Conservation (phyloP, 2,888 invertebrate genomes). For the Callyntrura guangdongensis region DNA sequence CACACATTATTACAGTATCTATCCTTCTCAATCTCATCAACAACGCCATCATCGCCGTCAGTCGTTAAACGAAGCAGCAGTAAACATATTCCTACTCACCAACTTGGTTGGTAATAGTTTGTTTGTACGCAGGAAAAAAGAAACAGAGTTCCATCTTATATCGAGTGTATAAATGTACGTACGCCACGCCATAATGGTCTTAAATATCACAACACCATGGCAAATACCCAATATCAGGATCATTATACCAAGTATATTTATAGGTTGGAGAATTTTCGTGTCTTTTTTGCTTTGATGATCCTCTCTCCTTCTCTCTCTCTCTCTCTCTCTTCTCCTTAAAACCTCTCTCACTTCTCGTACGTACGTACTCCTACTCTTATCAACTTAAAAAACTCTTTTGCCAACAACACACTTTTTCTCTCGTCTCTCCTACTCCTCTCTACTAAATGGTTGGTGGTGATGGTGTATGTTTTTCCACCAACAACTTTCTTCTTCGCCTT, state of each 20-base stretch:
- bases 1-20: constrained; percentile 22
- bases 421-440: constrained; percentile 22
- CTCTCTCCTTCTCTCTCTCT: constrained; percentile 43
- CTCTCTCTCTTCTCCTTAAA: constrained; percentile 11
- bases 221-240: too few relatives aligned
- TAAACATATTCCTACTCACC: constrained; percentile 50
- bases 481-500: constrained; percentile 40
- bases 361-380: constrained; percentile 39
- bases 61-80: constrained; percentile 50
- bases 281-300: constrained; percentile 32
- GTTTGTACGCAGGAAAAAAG: constrained; percentile 13
- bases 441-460: background rate
- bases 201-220: background rate
- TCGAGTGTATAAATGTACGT: too few relatives aligned
- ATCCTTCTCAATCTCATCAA: constrained; percentile 35
- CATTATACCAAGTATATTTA: background rate
- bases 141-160: too few relatives aligned
- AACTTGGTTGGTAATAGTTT: constrained; percentile 54
- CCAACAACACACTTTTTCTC: constrained; percentile 52
- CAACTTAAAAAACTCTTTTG: constrained; percentile 64
- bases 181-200: background rate
- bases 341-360: constrained; percentile 45
- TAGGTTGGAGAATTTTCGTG: too few relatives aligned
- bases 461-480: constrained; percentile 50
- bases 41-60: constrained; percentile 23